Percentiles rank a stretch among this genome's conserved stretches.
Evolutionary conservation across 2,888 invertebrate species (phyloP).

Genomic region (Chouioia cunea): DNA sequence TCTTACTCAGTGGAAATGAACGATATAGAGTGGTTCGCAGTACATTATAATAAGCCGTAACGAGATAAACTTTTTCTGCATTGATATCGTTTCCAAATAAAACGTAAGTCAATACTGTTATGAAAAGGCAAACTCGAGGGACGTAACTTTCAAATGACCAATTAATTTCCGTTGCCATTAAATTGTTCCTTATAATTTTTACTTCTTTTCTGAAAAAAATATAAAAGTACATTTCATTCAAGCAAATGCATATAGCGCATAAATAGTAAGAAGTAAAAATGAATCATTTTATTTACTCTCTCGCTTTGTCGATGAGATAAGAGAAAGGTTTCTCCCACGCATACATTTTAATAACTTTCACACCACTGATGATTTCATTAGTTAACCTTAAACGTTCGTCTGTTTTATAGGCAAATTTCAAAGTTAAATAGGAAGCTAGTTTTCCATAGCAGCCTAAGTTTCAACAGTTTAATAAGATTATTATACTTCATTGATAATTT

Average conservation of each 20-base stretch:
- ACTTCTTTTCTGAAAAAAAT: conserved; percentile 70
- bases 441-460: conserved; percentile 55
- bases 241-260: too few relatives aligned
- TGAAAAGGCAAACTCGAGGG: conserved; percentile 78
- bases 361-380: conserved; percentile 90
- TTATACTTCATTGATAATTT: too few relatives aligned
- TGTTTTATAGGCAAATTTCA: conserved; percentile 81
- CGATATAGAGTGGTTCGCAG: conserved; percentile 80
- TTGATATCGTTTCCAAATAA: conserved; percentile 74
- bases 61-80: conserved; percentile 80
- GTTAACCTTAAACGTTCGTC: conserved; percentile 89
- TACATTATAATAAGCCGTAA: conserved; percentile 81
- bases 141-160: conserved; percentile 77
- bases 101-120: conserved; percentile 76
- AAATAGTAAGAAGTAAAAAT: not conserved
- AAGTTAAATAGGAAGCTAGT: conserved; percentile 70
- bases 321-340: conserved; percentile 88
- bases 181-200: conserved; percentile 65
- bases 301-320: conserved; percentile 71
- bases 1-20: conserved; percentile 72
- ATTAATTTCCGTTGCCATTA: conserved; percentile 72
- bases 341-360: conserved; percentile 91
- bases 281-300: conserved; percentile 56
- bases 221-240: not conserved
- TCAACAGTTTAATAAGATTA: conserved; percentile 49